Evolutionary conservation across 2,888 invertebrate genomes (phyloP), one percentile per base, ranked within the genome.

Genomic region (Cephalotes varians): DNA sequence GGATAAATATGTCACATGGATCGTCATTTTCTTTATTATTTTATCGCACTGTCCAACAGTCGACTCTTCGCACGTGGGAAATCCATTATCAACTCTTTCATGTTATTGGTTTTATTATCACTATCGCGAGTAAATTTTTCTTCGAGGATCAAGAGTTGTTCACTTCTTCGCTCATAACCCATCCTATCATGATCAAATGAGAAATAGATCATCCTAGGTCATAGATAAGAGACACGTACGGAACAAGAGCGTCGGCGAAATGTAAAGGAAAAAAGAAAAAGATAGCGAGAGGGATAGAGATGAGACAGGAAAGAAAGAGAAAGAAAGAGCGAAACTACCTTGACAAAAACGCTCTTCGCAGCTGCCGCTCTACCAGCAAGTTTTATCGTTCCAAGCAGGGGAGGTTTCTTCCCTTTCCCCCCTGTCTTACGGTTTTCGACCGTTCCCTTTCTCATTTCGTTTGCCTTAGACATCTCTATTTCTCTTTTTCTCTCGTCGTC

Each of bases 331-430:
- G 34, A 69, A 56, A 51, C 56, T 37, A 37, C 40, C 54, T 72
- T 72, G 67, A 88, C 85, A 88, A 89, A 88, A 86, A 83, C 72
- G 34, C 67, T 49, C 81, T 80, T 74, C 82, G 51, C 81, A 64
- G 92, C 92, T 91, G 92, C 84, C 77, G 84, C 62, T 83, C 60
- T 54, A 74, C 76, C 67, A 56, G 80, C 79, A 69, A 87, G 87
- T 82, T 87, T 91, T 87, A 90, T 91, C 90, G 77, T 89, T 89
- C 85, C 58, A 86, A 86, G 83, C 87, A 91, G 87, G 91, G 91
- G 89, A 91, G 91, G 91, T 86, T 90, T 86, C 31, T 25, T 49
- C 28, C 56, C 56, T 10, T 10, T 21, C 51, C 21, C 51, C 10
- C 80, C 65, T 71, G 40, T 81, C 81, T 44, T 51, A 69, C 69